Evolutionary conservation across 2,113 vertebrate genomes (phyloP).

Genomic region (Prochilodus magdalenae): DNA sequence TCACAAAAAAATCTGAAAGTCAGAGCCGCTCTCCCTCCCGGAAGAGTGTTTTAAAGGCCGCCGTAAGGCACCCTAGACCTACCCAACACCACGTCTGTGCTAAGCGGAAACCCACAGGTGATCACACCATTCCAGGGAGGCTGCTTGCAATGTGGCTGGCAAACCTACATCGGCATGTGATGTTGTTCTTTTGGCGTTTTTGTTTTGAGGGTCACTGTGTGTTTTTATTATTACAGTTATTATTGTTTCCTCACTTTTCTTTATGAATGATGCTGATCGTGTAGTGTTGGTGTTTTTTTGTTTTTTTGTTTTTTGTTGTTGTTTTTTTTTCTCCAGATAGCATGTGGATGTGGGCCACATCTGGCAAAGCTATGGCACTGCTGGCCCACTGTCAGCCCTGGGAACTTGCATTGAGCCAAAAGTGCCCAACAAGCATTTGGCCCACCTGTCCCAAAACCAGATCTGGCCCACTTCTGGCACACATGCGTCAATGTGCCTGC

Average conservation of each 20-base stretch:
- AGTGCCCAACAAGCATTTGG: too few relatives aligned
- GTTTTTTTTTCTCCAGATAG: too few relatives aligned
- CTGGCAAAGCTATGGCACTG: too few relatives aligned
- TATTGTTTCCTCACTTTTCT: slow-evolving; percentile 63
- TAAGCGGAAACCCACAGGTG: slow-evolving; percentile 98
- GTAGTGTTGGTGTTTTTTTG: not conserved
- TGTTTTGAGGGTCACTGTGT: slow-evolving; percentile 36
- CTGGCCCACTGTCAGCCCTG: too few relatives aligned
- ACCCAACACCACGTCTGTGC: slow-evolving; percentile 95
- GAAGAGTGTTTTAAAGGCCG: slow-evolving; percentile 93
- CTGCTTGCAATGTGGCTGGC: slow-evolving; percentile 85
- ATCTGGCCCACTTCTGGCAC: too few relatives aligned
- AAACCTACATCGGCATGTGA: slow-evolving; percentile 75
- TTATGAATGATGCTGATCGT: slow-evolving; percentile 46
- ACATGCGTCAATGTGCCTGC: too few relatives aligned
- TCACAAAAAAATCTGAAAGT: slow-evolving; percentile 95
- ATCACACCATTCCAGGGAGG: slow-evolving; percentile 72
- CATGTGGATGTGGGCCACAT: too few relatives aligned
- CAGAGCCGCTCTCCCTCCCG: slow-evolving; percentile 94
- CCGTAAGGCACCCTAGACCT: slow-evolving; percentile 92
- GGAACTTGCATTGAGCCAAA: too few relatives aligned
- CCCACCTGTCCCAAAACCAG: too few relatives aligned
- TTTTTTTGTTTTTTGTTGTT: slow-evolving; percentile 13
- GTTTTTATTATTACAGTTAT: slow-evolving; percentile 38
- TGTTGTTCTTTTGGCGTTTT: slow-evolving; percentile 64